phyloP scores from a whole-genome alignment of 2,113 vertebrate genomes.

The Stercorarius parasiticus region DNA sequence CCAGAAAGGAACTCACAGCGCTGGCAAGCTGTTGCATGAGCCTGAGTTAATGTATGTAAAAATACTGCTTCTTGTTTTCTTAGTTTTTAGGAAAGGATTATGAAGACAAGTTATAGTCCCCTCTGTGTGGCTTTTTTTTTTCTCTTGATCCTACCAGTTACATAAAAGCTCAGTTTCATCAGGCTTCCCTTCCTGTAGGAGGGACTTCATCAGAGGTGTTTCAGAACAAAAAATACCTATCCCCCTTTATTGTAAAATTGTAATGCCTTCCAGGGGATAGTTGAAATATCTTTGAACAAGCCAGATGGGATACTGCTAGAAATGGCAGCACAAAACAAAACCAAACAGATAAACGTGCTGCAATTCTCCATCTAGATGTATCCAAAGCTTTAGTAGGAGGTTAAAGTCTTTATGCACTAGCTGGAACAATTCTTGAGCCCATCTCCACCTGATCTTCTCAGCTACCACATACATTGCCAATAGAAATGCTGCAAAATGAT shows the following conservation, averaged over 20 bases:
- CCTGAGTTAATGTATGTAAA: background rate
- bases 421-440: background rate
- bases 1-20: background rate
- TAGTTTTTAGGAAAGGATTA: background rate
- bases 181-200: background rate
- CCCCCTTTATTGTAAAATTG: background rate
- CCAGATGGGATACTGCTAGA: background rate
- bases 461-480: background rate
- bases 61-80: background rate
- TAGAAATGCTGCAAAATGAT: background rate
- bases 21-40: constrained; percentile 1
- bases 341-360: background rate
- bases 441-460: background rate
- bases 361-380: background rate
- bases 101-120: background rate
- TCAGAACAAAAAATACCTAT: background rate
- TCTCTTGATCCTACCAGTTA: background rate
- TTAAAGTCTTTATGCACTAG: background rate
- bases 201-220: background rate
- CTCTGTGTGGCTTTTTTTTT: background rate
- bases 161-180: background rate
- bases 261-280: background rate
- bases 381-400: background rate
- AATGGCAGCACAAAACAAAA: background rate
- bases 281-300: background rate